These are phyloP conservation scores for Passer domesticus DNA, from an alignment of 2,113 vertebrate genomes.

Conservation along the genomic window DNA sequence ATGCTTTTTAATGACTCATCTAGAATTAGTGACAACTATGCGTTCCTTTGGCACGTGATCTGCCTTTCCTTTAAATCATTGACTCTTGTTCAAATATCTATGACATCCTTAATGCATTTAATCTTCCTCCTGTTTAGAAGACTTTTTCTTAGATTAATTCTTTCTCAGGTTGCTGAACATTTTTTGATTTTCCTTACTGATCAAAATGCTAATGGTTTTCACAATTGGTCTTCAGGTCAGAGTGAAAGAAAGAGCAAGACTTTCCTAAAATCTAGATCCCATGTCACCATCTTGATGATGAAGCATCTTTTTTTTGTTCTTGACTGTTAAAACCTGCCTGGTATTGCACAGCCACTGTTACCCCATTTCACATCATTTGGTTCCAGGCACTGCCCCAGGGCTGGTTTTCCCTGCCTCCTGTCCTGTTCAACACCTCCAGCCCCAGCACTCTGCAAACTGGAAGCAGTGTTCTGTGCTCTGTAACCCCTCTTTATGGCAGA, in stretches of 20 bases:
- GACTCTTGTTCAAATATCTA: not conserved
- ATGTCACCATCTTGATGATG: not conserved
- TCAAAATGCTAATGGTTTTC: not conserved
- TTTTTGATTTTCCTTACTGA: not conserved
- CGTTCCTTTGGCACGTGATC: not conserved
- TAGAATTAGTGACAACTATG: not conserved
- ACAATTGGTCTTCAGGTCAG: not conserved
- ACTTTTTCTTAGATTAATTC: not conserved
- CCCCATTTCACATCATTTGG: not conserved
- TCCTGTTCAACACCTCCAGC: not conserved
- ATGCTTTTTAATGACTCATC: not conserved
- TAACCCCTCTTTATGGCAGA: not conserved
- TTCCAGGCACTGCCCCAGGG: not conserved
- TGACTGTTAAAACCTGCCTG: not conserved
- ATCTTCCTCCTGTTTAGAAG: not conserved
- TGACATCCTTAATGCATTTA: not conserved
- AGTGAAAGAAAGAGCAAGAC: not conserved
- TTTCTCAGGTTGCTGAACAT: not conserved
- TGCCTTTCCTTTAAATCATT: conserved; percentile 2
- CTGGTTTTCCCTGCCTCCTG: not conserved
- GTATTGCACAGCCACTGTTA: not conserved
- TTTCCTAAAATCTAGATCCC: not conserved
- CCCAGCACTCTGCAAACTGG: not conserved
- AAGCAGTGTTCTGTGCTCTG: not conserved
- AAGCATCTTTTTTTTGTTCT: not conserved